A percentile compares a stretch with the other conserved stretches of the same genome.
Conservation (phyloP, 2,888 invertebrate genomes). For the Abrostola tripartita region DNA sequence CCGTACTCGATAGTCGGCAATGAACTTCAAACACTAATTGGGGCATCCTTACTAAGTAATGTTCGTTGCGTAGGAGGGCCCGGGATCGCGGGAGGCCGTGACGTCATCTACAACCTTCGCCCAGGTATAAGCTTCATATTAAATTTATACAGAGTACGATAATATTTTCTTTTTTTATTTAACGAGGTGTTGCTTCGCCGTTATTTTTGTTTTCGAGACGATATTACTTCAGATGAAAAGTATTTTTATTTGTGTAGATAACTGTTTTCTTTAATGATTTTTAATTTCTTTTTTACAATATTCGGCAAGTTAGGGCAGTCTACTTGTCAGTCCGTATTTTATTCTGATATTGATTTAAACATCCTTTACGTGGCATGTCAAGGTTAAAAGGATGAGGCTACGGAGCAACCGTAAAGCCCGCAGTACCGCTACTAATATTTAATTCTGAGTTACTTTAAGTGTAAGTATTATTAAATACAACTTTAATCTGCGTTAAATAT, state of each 20-base stretch:
- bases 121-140: slow-evolving; percentile 56
- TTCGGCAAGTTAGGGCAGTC: too few relatives aligned
- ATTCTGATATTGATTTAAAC: too few relatives aligned
- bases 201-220: slow-evolving; percentile 36
- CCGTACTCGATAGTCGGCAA: slow-evolving; percentile 44
- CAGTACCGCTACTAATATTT: too few relatives aligned
- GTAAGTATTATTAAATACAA: too few relatives aligned
- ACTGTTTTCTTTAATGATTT: not conserved
- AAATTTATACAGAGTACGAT: slow-evolving; percentile 58
- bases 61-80: slow-evolving; percentile 47
- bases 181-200: slow-evolving; percentile 41
- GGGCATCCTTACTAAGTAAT: slow-evolving; percentile 49
- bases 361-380: too few relatives aligned
- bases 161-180: slow-evolving; percentile 52
- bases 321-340: too few relatives aligned
- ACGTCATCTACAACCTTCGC: slow-evolving; percentile 65
- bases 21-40: slow-evolving; percentile 56
- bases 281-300: not conserved
- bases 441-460: too few relatives aligned
- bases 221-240: slow-evolving; percentile 34
- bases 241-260: slow-evolving; percentile 14
- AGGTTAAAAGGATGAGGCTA: too few relatives aligned
- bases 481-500: too few relatives aligned
- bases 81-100: slow-evolving; percentile 42
- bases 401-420: too few relatives aligned